phyloP scores from a whole-genome alignment of 2,888 invertebrate genomes.

The Willowsia nigromaculata region DNA sequence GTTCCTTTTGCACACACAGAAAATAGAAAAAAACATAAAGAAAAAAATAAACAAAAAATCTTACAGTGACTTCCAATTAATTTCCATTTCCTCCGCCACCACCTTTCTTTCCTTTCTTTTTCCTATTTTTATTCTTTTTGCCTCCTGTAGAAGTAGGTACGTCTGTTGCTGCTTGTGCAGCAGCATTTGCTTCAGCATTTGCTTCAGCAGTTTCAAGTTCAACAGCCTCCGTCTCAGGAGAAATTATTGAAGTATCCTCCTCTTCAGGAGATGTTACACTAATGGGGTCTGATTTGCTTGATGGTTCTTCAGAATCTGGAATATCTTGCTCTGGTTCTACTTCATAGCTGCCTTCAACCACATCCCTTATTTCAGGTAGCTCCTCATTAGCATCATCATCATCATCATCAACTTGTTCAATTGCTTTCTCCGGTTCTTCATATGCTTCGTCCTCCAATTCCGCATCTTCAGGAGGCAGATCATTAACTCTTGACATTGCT shows the following conservation, averaged over 20 bases:
- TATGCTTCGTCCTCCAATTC: conserved; percentile 37
- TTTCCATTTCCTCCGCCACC: conserved; percentile 66
- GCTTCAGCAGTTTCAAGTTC: conserved; percentile 82
- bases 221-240: conserved; percentile 75
- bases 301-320: conserved; percentile 65
- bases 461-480: conserved; percentile 55
- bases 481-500: conserved; percentile 75
- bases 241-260: conserved; percentile 21
- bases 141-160: conserved; percentile 82
- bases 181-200: conserved; percentile 81
- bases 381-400: conserved; percentile 2
- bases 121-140: conserved; percentile 82
- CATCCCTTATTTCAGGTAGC: not conserved
- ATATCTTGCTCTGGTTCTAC: not conserved
- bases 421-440: not conserved
- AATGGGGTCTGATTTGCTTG: conserved; percentile 62
- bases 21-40: not conserved
- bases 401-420: not conserved
- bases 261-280: conserved; percentile 62
- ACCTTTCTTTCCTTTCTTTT: conserved; percentile 81
- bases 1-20: not conserved
- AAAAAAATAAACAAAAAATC: conserved; percentile 48
- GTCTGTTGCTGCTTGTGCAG: conserved; percentile 81
- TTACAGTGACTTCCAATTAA: conserved; percentile 61
- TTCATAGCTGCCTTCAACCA: not conserved